A percentile compares a stretch with the other conserved stretches of the same genome.
Evolutionary conservation across 2,113 vertebrate species (phyloP).

Genomic region (Aix galericulata): DNA sequence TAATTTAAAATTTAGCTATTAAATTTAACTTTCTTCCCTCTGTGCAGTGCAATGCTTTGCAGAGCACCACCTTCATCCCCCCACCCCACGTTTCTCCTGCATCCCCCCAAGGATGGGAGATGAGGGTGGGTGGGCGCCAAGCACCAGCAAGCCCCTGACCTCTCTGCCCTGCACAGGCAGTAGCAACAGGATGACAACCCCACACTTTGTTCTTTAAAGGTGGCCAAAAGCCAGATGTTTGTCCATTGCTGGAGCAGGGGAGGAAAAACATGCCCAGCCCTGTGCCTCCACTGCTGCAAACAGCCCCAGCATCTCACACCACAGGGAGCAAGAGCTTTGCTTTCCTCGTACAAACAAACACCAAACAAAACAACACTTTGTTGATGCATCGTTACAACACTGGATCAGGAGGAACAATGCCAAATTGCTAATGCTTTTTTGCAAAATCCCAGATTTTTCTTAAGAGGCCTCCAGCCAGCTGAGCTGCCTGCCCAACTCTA

Average conservation of each 20-base stretch:
- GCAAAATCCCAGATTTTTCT: background rate
- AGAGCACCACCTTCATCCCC: background rate
- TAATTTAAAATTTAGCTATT: no score
- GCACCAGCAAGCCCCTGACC: background rate
- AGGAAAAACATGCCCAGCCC: accelerated
- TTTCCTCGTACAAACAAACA: background rate
- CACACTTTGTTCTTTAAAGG: background rate
- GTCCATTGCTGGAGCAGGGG: no score
- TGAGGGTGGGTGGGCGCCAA: background rate
- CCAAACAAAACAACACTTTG: background rate
- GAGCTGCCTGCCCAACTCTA: background rate
- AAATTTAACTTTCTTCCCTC: background rate
- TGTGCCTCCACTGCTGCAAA: background rate
- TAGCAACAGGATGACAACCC: accelerated
- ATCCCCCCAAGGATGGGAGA: background rate
- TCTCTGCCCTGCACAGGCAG: background rate
- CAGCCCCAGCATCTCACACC: background rate
- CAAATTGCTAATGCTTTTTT: background rate
- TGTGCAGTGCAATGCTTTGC: background rate
- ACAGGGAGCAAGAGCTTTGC: background rate
- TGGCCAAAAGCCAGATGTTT: background rate
- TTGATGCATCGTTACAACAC: no score
- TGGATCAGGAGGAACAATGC: background rate
- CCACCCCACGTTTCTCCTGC: background rate
- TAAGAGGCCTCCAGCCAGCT: background rate